A percentile compares a stretch with the other conserved stretches of the same genome.
Evolutionary conservation across 1,140 invertebrate genomes (phyloP).

Genomic region (Danaus plexippus): DNA sequence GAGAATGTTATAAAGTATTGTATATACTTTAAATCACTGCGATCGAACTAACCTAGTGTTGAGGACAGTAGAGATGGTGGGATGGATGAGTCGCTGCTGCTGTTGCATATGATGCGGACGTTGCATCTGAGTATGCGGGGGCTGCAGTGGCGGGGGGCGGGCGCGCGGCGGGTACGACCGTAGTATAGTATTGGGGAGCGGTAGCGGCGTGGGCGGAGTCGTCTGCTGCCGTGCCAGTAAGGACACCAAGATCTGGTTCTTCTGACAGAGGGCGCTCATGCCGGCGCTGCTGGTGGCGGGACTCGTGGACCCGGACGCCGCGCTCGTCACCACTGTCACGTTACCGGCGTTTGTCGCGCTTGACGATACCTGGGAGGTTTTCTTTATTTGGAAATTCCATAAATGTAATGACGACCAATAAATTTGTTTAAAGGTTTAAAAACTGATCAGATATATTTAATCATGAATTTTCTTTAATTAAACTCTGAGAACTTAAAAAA

Average conservation of each 20-base stretch:
- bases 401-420: no score
- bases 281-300: slow-evolving; percentile 56
- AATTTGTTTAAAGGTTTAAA: no score
- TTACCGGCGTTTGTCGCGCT: slow-evolving; percentile 43
- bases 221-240: slow-evolving; percentile 85
- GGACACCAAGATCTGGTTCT: slow-evolving; percentile 89
- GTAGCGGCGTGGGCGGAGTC: slow-evolving; percentile 74
- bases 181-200: slow-evolving; percentile 50
- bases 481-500: no score
- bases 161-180: slow-evolving; percentile 42
- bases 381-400: neutral
- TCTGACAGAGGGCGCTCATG: slow-evolving; percentile 82
- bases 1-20: no score
- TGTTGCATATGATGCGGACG: slow-evolving; percentile 71
- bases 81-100: slow-evolving; percentile 74
- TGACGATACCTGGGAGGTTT: slow-evolving; percentile 43
- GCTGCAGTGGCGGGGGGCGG: slow-evolving; percentile 30
- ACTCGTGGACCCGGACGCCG: slow-evolving; percentile 32
- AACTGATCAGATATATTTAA: no score
- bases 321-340: slow-evolving; percentile 27
- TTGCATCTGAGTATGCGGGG: slow-evolving; percentile 23
- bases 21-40: no score
- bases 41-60: slow-evolving; percentile 45
- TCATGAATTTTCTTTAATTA: no score
- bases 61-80: slow-evolving; percentile 54